Evolutionary conservation across 2,797 vertebrate species (phyloP), one percentile per base, ranked within the genome.

Genomic region (Remorina albescens): DNA sequence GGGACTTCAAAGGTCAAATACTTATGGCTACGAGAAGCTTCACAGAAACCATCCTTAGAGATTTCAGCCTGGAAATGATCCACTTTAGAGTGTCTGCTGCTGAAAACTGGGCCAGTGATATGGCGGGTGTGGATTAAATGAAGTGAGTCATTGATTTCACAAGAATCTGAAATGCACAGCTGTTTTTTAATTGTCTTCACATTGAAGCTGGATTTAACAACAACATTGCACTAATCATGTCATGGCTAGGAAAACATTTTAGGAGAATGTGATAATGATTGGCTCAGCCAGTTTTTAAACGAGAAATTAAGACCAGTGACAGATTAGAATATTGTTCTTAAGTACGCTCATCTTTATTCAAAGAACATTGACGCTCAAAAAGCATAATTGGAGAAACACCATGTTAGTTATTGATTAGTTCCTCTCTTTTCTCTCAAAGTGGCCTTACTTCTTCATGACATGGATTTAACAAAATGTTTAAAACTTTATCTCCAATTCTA

Each of bases 121-220:
- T 41, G 15, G 42, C 32, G 25, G 44, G 26, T 3, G 42, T 47
- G 53, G 23, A 41, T 72, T 34, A 28, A 23, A 71, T 49, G 50
- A 83, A 7, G 15, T 80, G 67, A 80, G 50, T 68, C 71, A 67
- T 15, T 6, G 37, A 25, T 8, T 23, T 42, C 44, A 15, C 3
- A 28, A 47, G 69, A 63, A 23, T 23, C 8, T 39, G 41, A 59
- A 19, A 60, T 37, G 41, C 61, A 8, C 37, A 30, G 30, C n/a
- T 57, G 32, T 60, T 23, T 47, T 21, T 23, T 50, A 65, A 49
- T 28, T 54, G 49, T 25, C 25, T 57, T 71, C 32, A 60, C 16
- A 30, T 2, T 28, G 23, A 41, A 42, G 16, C 28, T 59, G 25
- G 36, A 46, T 61, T 57, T 34, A 57, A 49, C 28, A n/a, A 60